These are phyloP conservation scores for Psammodynastes pulverulentus DNA, from an alignment of 2,113 vertebrate genomes.

Conservation along the genomic window DNA sequence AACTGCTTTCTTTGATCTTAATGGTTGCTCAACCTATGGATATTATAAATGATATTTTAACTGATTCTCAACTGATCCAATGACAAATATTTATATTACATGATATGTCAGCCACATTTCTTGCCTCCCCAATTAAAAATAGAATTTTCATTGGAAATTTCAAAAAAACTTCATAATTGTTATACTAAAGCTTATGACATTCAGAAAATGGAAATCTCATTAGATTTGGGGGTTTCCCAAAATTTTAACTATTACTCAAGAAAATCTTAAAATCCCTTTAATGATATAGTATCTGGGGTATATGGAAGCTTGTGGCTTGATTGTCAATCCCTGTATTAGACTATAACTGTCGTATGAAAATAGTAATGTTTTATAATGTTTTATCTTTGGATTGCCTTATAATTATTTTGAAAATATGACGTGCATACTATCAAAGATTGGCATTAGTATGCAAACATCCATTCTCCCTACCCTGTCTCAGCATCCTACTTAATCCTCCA, in stretches of 20 bases:
- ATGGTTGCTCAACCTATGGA: slow-evolving; percentile 91
- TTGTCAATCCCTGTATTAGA: neutral
- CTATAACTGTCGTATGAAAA: neutral
- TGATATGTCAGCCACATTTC: neutral
- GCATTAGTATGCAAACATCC: neutral
- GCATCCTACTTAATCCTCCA: neutral
- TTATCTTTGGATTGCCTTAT: neutral
- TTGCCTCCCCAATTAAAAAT: neutral
- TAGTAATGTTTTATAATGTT: neutral
- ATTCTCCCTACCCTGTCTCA: neutral
- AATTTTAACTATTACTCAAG: neutral
- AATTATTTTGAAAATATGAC: neutral
- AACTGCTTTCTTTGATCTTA: slow-evolving; percentile 96
- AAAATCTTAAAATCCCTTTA: neutral
- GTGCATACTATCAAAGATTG: neutral
- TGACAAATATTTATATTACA: neutral
- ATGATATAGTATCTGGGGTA: neutral
- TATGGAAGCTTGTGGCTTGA: neutral
- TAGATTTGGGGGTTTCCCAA: neutral
- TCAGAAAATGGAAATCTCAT: neutral
- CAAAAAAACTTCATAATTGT: neutral
- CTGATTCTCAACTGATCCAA: neutral
- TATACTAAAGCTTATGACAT: neutral
- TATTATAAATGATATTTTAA: neutral
- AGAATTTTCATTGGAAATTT: neutral